Conservation (phyloP, 2,113 vertebrate species). For the Agapornis roseicollis region DNA sequence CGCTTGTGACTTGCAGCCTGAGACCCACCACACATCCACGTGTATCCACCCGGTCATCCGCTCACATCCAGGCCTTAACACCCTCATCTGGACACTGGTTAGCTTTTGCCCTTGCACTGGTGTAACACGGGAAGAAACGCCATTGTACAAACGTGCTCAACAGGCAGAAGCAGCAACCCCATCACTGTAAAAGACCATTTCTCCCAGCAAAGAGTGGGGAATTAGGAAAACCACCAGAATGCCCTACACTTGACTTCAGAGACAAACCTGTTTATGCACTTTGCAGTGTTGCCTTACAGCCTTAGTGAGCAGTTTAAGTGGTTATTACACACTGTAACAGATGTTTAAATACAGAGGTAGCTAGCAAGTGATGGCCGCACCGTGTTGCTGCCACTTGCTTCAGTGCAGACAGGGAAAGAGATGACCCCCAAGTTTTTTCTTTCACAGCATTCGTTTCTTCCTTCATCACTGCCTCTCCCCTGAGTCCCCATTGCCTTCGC, state of each 20-base stretch:
- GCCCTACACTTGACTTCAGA: not conserved
- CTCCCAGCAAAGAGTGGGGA: not conserved
- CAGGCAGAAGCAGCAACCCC: not conserved
- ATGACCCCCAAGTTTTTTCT: not conserved
- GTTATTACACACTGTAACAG: not conserved
- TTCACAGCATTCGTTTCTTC: not conserved
- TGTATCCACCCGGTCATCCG: not conserved
- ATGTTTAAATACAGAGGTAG: slow-evolving; percentile 16
- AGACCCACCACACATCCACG: not conserved
- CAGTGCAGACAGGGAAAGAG: not conserved
- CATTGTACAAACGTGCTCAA: not conserved
- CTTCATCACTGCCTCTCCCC: not conserved
- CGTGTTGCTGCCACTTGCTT: not conserved
- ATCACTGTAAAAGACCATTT: not conserved
- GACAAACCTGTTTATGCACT: not conserved
- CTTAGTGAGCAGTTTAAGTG: not conserved
- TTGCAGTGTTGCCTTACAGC: not conserved
- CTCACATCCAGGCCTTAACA: not conserved
- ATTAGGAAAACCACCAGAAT: not conserved
- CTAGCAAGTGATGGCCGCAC: not conserved
- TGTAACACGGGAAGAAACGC: not conserved
- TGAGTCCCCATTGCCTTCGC: not conserved
- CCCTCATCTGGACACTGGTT: not conserved
- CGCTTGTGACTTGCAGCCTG: not conserved
- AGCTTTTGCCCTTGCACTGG: not conserved